A percentile compares a stretch with the other conserved stretches of the same genome.
Conservation (phyloP, 2,113 vertebrate genomes). For the Arothron firmamentum region DNA sequence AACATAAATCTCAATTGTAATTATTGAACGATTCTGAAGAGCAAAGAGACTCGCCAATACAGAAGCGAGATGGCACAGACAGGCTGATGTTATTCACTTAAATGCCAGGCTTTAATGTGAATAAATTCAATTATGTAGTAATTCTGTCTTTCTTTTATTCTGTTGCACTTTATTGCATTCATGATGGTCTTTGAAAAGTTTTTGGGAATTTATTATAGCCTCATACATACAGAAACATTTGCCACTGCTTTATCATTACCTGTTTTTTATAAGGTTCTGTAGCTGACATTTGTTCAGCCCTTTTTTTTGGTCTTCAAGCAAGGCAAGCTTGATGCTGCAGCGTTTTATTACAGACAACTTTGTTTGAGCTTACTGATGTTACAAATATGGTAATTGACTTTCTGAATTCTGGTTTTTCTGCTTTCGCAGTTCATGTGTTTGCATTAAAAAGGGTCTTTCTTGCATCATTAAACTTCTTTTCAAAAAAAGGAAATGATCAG, state of each 20-base stretch:
- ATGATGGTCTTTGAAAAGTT: background rate
- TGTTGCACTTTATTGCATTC: background rate
- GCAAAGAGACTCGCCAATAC: background rate
- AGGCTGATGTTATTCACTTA: background rate
- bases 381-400: too few species aligned
- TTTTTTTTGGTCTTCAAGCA: too few species aligned
- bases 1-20: background rate
- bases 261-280: background rate
- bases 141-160: background rate
- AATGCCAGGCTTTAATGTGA: background rate
- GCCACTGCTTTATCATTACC: background rate
- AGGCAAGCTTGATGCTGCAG: too few species aligned
- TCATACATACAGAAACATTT: background rate
- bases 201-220: background rate
- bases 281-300: background rate
- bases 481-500: too few species aligned
- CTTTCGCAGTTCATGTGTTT: too few species aligned
- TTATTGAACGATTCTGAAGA: background rate
- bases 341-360: too few species aligned
- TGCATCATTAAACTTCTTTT: too few species aligned
- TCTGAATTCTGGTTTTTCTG: too few species aligned
- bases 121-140: background rate
- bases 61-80: background rate
- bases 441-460: too few species aligned
- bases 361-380: too few species aligned